These are phyloP conservation scores for Bradysia coprophila DNA, from an alignment of 1,140 invertebrate species.

Conservation along the genomic window DNA sequence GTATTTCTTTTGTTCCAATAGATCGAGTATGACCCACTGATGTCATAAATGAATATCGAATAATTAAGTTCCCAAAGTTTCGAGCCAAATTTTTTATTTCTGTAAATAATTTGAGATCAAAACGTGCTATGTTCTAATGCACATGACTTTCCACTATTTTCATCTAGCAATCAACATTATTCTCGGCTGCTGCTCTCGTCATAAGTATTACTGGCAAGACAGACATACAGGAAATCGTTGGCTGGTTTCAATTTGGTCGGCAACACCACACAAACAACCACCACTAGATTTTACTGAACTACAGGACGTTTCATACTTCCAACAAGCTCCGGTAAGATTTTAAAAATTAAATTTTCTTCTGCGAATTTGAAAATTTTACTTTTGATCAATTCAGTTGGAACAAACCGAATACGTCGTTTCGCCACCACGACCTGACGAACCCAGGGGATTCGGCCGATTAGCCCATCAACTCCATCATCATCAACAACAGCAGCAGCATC, in stretches of 20 bases:
- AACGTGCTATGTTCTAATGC: too few relatives aligned
- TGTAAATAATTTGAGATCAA: too few relatives aligned
- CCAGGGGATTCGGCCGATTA: constrained; percentile 10
- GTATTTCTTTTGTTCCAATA: too few relatives aligned
- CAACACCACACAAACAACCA: constrained; percentile 64
- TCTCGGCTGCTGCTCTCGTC: constrained; percentile 58
- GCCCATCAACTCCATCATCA: constrained; percentile 12
- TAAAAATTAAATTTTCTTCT: too few relatives aligned
- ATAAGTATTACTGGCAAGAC: constrained; percentile 63
- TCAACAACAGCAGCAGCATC: constrained; percentile 16
- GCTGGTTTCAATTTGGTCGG: constrained; percentile 63
- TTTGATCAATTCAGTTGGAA: constrained; percentile 1
- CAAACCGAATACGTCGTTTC: constrained; percentile 8
- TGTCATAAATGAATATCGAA: too few relatives aligned
- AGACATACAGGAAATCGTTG: constrained; percentile 68
- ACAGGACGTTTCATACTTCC: constrained; percentile 27
- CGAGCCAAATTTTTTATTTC: too few relatives aligned
- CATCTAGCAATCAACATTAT: constrained; percentile 58
- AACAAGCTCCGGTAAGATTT: constrained; percentile 14
- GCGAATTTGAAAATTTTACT: too few relatives aligned
- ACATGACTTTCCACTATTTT: too few relatives aligned
- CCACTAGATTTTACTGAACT: constrained; percentile 60
- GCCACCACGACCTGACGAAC: constrained; percentile 19
- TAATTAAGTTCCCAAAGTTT: too few relatives aligned
- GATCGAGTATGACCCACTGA: too few relatives aligned